Base-by-base conservation (phyloP, 1,140 invertebrate genomes). In the Cyclargus thomasi region DNA sequence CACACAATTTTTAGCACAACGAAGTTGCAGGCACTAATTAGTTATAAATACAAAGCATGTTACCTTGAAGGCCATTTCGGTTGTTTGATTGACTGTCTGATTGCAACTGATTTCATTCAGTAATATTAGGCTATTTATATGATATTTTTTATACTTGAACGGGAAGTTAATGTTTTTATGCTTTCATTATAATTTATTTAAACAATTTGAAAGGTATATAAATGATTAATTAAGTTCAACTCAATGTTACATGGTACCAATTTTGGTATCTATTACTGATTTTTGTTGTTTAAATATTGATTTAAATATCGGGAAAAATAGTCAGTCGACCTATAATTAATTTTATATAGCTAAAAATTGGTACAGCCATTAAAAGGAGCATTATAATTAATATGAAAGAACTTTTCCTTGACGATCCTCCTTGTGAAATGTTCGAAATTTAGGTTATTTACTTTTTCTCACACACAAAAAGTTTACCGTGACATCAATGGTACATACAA, bases 21-120 rank as follows among this genome's bases (percentile, higher is more conserved):
- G n/a, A n/a, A n/a, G n/a, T n/a, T n/a, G n/a, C n/a, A n/a, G n/a
- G n/a, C n/a, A n/a, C n/a, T 29, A 29, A 7, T 29, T 29, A 29
- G 0, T 7, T 29, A 29, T 29, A 29, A 57, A 59, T 23, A 23
- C 14, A 65, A 20, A 23, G 4, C 14, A 23, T 21, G 29, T 29
- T 62, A 62, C 20, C 23, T 63, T 67, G 55, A 59, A 59, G 11
- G 55, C 55, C 55, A 59, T 59, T 59, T 59, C 10, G 55, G 55
- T 59, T 20, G 55, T 59, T 59, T 59, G 55, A 11, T 59, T 59
- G 55, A 59, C 18, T 59, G 55, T 59, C 55, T 59, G 55, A 21
- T 18, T 59, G 55, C 55, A 59, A 59, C 55, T 59, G 55, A 59
- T 17, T 59, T 59, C 10, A 20, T 59, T 20, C 55, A 59, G 4